Conservation (phyloP, 2,797 vertebrate genomes). For the Microchirus variegatus region DNA sequence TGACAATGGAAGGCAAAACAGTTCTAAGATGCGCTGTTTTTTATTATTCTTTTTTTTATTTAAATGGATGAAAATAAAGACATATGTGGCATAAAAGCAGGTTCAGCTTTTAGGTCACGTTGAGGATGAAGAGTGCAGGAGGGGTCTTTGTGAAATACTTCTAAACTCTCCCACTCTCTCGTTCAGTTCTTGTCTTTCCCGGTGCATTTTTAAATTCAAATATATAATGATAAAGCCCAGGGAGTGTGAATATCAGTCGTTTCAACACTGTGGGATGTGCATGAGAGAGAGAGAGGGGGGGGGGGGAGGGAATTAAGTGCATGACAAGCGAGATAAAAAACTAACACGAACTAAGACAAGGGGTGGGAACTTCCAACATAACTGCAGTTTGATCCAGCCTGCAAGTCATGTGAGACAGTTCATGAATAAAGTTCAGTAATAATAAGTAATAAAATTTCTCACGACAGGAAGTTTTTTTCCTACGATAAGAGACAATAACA, state of each 20-base stretch:
- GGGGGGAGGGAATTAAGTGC: too few species aligned
- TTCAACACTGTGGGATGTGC: too few species aligned
- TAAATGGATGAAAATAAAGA: constrained; percentile 52
- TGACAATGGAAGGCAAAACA: constrained; percentile 50
- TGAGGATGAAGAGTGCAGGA: constrained; percentile 30
- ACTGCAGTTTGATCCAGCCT: too few species aligned
- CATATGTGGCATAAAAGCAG: constrained; percentile 53
- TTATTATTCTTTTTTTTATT: constrained; percentile 38
- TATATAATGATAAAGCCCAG: neutral
- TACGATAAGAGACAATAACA: neutral
- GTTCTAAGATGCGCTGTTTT: constrained; percentile 45
- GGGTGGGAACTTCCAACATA: neutral
- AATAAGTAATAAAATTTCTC: neutral
- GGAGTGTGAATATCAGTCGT: too few species aligned
- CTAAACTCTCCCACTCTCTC: neutral
- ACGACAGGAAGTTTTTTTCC: neutral
- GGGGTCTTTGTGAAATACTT: constrained; percentile 18
- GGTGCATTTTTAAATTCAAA: neutral
- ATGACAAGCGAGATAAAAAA: too few species aligned
- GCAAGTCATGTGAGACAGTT: too few species aligned
- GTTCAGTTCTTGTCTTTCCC: neutral
- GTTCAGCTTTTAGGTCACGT: constrained; percentile 37
- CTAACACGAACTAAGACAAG: neutral
- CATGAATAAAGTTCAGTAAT: too few species aligned
- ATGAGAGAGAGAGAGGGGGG: too few species aligned